Evolutionary conservation across 2,888 invertebrate genomes (phyloP).

Genomic region (Drosophila anomelani): DNA sequence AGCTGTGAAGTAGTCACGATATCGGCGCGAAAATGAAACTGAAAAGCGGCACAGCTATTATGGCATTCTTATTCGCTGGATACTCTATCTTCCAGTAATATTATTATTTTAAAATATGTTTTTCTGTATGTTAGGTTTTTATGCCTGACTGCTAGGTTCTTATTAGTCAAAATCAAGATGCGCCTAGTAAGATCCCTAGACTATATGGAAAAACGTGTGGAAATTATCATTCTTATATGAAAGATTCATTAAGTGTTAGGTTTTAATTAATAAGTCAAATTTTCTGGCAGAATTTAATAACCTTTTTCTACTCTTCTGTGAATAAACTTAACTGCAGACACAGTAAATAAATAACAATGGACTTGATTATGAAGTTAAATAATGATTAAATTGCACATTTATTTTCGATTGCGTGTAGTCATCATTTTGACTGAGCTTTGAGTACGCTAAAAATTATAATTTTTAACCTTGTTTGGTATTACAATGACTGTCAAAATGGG

Average conservation of each 20-base stretch:
- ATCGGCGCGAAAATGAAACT: slow-evolving; percentile 13
- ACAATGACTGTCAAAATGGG: slow-evolving; percentile 1
- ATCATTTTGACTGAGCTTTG: neutral
- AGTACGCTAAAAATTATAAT: neutral
- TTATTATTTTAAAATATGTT: too few species aligned
- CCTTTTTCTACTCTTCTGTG: neutral
- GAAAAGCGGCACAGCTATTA: slow-evolving; percentile 1
- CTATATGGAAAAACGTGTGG: neutral
- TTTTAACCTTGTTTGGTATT: neutral
- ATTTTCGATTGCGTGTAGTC: neutral
- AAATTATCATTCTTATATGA: neutral
- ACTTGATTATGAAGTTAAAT: neutral
- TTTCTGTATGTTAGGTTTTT: neutral
- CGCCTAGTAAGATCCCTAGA: neutral
- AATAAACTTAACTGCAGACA: neutral
- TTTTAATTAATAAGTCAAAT: too few species aligned
- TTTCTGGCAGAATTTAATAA: neutral
- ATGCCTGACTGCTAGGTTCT: too few species aligned
- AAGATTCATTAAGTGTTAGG: neutral
- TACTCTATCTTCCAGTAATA: slow-evolving; percentile 17
- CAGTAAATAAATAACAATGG: neutral
- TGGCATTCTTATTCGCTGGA: neutral
- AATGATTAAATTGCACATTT: neutral
- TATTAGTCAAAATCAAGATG: neutral
- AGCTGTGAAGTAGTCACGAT: slow-evolving; percentile 44